Evolutionary conservation across 1,140 invertebrate species (phyloP).

Genomic region (Habropoda laboriosa): DNA sequence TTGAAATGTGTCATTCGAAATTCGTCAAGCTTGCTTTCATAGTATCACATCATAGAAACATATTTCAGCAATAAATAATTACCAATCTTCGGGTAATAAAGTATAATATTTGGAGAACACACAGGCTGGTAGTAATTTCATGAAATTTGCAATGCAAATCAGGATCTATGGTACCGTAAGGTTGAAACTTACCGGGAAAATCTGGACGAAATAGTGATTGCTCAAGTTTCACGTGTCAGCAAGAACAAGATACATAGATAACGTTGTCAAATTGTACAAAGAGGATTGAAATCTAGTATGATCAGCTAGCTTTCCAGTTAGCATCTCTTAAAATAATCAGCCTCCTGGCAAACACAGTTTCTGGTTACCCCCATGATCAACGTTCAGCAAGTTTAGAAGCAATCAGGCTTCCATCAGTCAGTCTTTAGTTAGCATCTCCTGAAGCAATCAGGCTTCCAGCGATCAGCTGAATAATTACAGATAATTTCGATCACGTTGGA

Average conservation of each 20-base stretch:
- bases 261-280: neutral
- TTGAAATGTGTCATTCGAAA: too few species aligned
- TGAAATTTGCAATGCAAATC: too few species aligned
- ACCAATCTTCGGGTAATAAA: too few species aligned
- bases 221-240: neutral
- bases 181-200: neutral
- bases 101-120: too few species aligned
- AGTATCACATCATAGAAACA: too few species aligned
- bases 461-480: constrained; percentile 13
- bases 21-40: too few species aligned
- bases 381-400: constrained; percentile 25
- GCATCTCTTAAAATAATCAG: constrained; percentile 10
- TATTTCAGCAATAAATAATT: too few species aligned
- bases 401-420: constrained; percentile 19
- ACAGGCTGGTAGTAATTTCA: too few species aligned
- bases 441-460: neutral
- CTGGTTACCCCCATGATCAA: neutral
- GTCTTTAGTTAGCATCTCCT: neutral
- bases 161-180: too few species aligned
- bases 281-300: neutral
- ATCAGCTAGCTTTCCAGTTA: neutral
- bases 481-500: neutral
- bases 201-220: neutral
- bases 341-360: neutral
- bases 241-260: too few species aligned